Base-by-base conservation (phyloP, 2,888 invertebrate genomes). In the Globia sparganii region DNA sequence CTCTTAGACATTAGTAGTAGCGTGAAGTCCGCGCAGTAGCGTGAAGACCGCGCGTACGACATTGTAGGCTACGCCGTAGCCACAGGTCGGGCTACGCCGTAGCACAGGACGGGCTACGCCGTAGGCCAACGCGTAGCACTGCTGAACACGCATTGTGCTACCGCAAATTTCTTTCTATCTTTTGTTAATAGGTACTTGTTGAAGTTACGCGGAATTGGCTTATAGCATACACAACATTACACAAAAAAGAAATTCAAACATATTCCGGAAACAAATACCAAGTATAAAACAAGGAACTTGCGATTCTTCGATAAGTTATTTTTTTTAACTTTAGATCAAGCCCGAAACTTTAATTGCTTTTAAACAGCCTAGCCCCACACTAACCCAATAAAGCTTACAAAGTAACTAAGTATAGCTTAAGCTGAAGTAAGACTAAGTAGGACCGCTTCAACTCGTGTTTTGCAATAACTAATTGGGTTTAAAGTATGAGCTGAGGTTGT, bases 381-480 rank as follows among this genome's bases (percentile, higher is more conserved):
- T 65, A 72, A 65, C 61, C 25, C 18, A 43, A 79, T 83, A 65
- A 46, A 62, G 49, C 61, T 84, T 43, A 43, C 34, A 13, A 65
- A 61, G 64, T 68, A 65, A 43, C 62, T 37, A 58, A 15, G 28
- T 31, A 68, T 49, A 56, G 31, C 59, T 67, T 70, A 73, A 64
- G 46, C 28, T 49, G 31, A 72, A 81, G 43, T 69, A 56, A 65
- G 25, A 28, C 53, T 72, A 62, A 73, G 77, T 80, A 64, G 49
- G 65, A 76, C 66, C 67, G 61, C 77, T 69, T 58, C 46, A 62
- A 78, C 61, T 64, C 78, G 83, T 86, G 80, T 87, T 86, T 86
- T 72, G 81, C 67, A 77, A 86, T 86, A 83, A 77, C 84, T 86
- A 84, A 86, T 86, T 81, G 86, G 70, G 77, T 88, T 86, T 86